Percentiles rank a stretch among this genome's conserved stretches.
Evolutionary conservation across 1,140 invertebrate genomes (phyloP).

Genomic region (Branchinecta lindahli): DNA sequence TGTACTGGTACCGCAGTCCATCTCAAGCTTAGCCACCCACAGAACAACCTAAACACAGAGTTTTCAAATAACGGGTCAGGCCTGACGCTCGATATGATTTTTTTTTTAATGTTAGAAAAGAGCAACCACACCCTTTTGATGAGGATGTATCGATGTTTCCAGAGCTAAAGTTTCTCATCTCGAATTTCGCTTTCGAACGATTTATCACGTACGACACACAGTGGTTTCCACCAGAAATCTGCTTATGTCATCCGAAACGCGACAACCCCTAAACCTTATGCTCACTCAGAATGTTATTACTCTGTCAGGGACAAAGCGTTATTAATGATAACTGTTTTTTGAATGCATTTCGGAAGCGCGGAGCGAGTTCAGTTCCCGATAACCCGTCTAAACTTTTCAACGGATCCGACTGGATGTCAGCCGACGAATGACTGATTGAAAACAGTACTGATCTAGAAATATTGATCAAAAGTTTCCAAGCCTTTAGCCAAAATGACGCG

Average conservation of each 20-base stretch:
- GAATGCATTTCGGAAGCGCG: not conserved
- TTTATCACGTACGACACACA: not conserved
- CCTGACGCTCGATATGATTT: too few species aligned
- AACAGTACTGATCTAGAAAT: not conserved
- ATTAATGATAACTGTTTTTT: conserved; percentile 11
- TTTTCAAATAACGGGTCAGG: too few species aligned
- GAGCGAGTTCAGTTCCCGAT: not conserved
- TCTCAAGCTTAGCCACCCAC: too few species aligned
- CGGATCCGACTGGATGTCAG: not conserved
- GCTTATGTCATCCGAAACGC: not conserved
- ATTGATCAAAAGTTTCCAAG: not conserved
- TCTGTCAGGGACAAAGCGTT: not conserved
- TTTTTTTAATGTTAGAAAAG: too few species aligned
- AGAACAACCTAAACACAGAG: too few species aligned
- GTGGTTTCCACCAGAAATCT: not conserved
- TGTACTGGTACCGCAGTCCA: too few species aligned
- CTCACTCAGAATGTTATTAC: not conserved
- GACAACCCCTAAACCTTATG: not conserved
- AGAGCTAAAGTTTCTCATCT: not conserved
- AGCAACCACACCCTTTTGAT: too few species aligned
- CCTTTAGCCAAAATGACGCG: not conserved
- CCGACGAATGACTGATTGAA: conserved; percentile 1
- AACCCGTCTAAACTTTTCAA: conserved; percentile 10
- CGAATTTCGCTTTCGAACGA: not conserved
- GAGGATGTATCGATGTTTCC: too few species aligned